Evolutionary conservation across 2,113 vertebrate species (phyloP).

Genomic region (Oncorhynchus tshawytscha): DNA sequence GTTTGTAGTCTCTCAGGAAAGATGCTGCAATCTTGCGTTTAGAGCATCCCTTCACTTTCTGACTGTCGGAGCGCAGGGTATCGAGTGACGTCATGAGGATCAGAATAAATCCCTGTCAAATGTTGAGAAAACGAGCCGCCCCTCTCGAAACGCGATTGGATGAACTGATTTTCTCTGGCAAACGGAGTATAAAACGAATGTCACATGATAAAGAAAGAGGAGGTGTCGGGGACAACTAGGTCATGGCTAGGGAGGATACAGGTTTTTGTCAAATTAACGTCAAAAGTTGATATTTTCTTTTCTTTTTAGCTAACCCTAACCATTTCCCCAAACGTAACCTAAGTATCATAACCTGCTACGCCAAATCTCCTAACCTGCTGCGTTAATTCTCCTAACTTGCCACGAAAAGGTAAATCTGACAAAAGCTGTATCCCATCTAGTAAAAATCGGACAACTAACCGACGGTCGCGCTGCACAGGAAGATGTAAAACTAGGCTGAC

Average conservation of each 20-base stretch:
- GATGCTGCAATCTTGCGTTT: conserved; percentile 79
- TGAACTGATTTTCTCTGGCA: conserved; percentile 40
- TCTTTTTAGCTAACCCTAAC: too few species aligned
- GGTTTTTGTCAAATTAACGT: too few species aligned
- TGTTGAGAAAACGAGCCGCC: conserved; percentile 46
- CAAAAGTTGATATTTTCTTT: too few species aligned
- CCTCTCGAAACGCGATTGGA: conserved; percentile 58
- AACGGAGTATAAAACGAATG: conserved; percentile 30
- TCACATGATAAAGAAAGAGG: conserved; percentile 55
- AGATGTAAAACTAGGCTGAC: not conserved
- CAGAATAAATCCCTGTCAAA: conserved; percentile 45
- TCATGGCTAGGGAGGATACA: too few species aligned
- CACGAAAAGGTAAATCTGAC: too few species aligned
- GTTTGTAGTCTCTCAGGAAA: conserved; percentile 65
- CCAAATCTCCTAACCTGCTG: too few species aligned
- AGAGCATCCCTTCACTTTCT: conserved; percentile 78
- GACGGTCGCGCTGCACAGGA: not conserved
- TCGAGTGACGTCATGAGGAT: conserved; percentile 70
- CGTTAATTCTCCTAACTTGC: too few species aligned
- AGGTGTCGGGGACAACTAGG: conserved; percentile 9
- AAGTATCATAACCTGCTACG: not conserved
- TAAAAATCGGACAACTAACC: not conserved
- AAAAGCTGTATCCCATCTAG: too few species aligned
- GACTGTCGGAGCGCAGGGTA: conserved; percentile 68
- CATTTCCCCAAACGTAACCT: too few species aligned